Base-by-base conservation (phyloP, 2,888 invertebrate species). In the Drosophila testacea region DNA sequence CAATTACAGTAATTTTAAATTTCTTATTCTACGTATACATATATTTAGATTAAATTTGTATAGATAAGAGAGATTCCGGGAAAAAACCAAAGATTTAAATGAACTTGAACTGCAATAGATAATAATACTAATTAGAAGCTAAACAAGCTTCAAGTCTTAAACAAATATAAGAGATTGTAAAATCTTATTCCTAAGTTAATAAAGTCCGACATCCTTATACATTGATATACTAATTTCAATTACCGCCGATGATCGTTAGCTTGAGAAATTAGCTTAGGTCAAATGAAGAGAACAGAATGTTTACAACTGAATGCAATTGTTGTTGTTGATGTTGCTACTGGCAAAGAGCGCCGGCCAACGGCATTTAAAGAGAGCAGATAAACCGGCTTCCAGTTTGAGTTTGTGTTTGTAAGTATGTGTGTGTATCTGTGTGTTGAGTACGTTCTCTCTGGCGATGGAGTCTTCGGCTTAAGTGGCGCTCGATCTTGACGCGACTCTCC, bases 401-500 rank as follows among this genome's bases (percentile, higher is more conserved):
- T 2, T 42, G 9, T 54, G 13, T 30, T 1, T 34, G 34, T 27
- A n/a, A 34, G 32, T 54, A 4, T 32, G 42, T 55, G n/a, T 34
- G 6, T 34, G 1, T 52, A 9, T 32, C 7, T 32, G 32, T 32
- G 32, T 32, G 7, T n/a, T 54, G 39, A 16, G 27, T 38, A 46
- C 46, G 46, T 56, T 56, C 56, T 56, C 56, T 56, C 46, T 38
- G 54, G 39, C 63, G 56, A 36, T 67, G 63, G 44, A 50, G 55
- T 51, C 22, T 68, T 82, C 69, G 69, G 71, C 72, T 74, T 74
- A 70, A 60, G 56, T 65, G 69, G 77, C 47, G 57, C 67, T 67
- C 66, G 61, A 57, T 67, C 22, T 22, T 22, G 22, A 22, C 22
- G 22, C 22, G 22, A 51, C 66, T 10, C 30, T 39, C 41, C 27